A percentile compares a stretch with the other conserved stretches of the same genome.
Evolutionary conservation across 2,113 vertebrate species (phyloP).

Genomic region (Calonectris borealis): DNA sequence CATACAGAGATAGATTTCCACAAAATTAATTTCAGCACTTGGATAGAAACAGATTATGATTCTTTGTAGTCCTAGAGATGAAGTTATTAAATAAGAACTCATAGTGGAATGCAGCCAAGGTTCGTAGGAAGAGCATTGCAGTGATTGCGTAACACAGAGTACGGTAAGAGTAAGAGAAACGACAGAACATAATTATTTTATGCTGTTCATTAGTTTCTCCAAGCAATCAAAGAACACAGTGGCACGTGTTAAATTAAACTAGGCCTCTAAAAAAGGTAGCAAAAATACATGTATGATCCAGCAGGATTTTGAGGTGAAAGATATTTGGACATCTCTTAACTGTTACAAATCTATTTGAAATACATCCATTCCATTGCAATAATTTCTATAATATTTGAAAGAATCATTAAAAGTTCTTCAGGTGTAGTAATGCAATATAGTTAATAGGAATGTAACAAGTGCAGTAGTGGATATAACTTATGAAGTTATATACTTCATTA

Average conservation of each 20-base stretch:
- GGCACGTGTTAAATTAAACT: background rate
- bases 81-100: conserved; percentile 7
- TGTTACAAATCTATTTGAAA: background rate
- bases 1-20: conserved; percentile 12
- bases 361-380: background rate
- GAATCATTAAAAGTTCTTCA: background rate
- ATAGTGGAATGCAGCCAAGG: background rate
- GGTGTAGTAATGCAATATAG: background rate
- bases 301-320: background rate
- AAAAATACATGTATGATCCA: background rate
- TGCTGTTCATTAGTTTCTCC: background rate
- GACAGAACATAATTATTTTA: background rate
- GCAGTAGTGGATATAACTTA: background rate
- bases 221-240: background rate
- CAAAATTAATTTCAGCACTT: conserved; percentile 43
- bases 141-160: background rate
- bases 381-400: background rate
- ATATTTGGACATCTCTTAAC: background rate
- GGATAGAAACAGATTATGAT: conserved; percentile 16
- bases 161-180: background rate
- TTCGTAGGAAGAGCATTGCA: background rate
- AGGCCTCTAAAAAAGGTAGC: background rate
- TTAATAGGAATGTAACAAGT: background rate
- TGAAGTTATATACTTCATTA: background rate
- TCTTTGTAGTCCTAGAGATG: conserved; percentile 43